Evolutionary conservation across 2,797 vertebrate species (phyloP).

Genomic region (Schizopygopsis pylzovi): DNA sequence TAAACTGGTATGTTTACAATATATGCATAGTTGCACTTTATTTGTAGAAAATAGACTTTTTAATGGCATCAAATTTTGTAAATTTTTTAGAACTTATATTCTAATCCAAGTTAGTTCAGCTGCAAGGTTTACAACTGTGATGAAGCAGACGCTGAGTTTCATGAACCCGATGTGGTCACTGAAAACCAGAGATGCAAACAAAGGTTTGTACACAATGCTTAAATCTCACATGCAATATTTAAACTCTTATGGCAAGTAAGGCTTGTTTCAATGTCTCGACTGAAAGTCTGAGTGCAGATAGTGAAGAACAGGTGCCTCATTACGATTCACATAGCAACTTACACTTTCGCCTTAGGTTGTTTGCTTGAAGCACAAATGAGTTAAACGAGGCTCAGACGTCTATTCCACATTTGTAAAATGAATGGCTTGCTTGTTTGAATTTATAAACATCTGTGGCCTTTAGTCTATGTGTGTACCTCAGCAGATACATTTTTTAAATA

Average conservation of each 20-base stretch:
- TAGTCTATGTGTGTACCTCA: background rate
- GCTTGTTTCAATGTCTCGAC: background rate
- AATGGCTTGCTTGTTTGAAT: background rate
- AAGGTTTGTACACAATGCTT: slow-evolving; percentile 2
- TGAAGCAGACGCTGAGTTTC: background rate
- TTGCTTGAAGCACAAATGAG: background rate
- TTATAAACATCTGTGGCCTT: background rate
- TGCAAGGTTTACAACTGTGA: background rate
- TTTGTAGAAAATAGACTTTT: too few relatives aligned
- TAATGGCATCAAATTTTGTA: background rate
- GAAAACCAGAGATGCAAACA: background rate
- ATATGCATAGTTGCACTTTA: background rate
- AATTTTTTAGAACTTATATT: background rate
- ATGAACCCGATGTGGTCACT: background rate
- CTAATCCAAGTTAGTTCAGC: background rate
- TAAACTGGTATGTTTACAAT: background rate
- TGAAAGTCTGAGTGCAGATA: background rate
- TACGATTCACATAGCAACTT: background rate
- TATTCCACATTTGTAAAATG: background rate
- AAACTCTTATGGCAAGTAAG: background rate
- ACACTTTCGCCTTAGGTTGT: background rate
- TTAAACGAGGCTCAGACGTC: background rate
- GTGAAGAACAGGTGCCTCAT: slow-evolving; percentile 17
- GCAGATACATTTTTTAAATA: background rate
- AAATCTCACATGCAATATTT: background rate